phyloP scores from a whole-genome alignment of 2,888 invertebrate genomes.

The Endotricha flammealis region DNA sequence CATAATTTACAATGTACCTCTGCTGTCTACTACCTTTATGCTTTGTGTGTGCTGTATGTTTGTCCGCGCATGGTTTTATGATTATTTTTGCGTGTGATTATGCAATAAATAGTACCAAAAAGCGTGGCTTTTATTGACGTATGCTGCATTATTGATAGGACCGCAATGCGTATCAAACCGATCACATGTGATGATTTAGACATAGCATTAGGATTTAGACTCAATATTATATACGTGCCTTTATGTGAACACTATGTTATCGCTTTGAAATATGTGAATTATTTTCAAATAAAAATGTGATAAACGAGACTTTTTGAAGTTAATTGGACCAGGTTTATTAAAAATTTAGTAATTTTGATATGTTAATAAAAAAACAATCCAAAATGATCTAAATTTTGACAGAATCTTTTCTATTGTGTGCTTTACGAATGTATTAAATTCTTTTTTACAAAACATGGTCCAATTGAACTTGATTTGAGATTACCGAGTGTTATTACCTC shows the following conservation, averaged over 20 bases:
- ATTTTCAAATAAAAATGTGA: too few relatives aligned
- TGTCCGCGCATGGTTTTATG: constrained; percentile 45
- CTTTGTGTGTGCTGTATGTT: constrained; percentile 64
- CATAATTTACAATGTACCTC: constrained; percentile 25
- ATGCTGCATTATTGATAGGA: constrained; percentile 23
- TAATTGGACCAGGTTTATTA: too few relatives aligned
- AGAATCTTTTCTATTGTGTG: too few relatives aligned
- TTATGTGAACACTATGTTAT: background rate
- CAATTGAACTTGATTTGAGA: too few relatives aligned
- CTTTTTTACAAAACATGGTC: too few relatives aligned
- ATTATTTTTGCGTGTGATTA: constrained; percentile 29
- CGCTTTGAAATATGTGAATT: constrained; percentile 7
- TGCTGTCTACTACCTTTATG: constrained; percentile 29
- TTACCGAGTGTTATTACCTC: too few relatives aligned
- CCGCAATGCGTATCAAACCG: constrained; percentile 60
- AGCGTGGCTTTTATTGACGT: constrained; percentile 43
- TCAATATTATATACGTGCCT: background rate
- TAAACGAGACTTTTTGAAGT: too few relatives aligned
- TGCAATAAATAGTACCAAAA: constrained; percentile 38
- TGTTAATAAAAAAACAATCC: too few relatives aligned
- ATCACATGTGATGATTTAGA: constrained; percentile 38
- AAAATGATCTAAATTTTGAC: too few relatives aligned
- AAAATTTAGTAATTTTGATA: too few relatives aligned
- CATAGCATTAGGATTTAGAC: constrained; percentile 13
- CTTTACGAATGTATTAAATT: too few relatives aligned